phyloP scores from a whole-genome alignment of 2,797 vertebrate genomes.

The Alauda arvensis region DNA sequence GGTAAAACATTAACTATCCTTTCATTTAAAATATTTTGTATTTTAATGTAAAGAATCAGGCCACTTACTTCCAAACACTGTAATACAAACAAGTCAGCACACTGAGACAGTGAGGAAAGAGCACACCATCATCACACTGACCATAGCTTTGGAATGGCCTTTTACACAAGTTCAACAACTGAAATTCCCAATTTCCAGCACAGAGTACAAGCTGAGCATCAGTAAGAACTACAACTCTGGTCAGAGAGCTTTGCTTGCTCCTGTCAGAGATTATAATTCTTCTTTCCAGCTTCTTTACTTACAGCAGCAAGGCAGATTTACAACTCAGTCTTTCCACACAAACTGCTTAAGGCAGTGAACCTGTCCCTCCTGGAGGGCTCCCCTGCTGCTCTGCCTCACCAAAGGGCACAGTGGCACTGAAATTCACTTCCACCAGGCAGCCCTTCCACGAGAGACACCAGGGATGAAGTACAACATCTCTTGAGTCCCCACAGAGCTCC shows the following conservation, averaged over 20 bases:
- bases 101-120: background rate
- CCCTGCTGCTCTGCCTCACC: background rate
- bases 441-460: background rate
- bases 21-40: background rate
- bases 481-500: background rate
- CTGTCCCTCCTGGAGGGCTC: fast-evolving
- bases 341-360: background rate
- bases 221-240: background rate
- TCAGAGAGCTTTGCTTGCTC: background rate
- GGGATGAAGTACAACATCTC: background rate
- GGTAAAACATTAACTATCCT: background rate
- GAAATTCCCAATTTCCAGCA: background rate
- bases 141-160: background rate
- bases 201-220: background rate
- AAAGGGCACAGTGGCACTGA: background rate
- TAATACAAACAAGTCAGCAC: background rate
- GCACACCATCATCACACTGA: background rate
- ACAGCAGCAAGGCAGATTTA: background rate
- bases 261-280: background rate
- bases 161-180: background rate
- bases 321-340: background rate
- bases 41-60: background rate
- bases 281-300: background rate
- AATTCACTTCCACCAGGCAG: background rate
- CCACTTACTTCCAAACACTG: background rate